Base-by-base conservation (phyloP, 2,888 invertebrate species). In the Xylota sylvarum region DNA sequence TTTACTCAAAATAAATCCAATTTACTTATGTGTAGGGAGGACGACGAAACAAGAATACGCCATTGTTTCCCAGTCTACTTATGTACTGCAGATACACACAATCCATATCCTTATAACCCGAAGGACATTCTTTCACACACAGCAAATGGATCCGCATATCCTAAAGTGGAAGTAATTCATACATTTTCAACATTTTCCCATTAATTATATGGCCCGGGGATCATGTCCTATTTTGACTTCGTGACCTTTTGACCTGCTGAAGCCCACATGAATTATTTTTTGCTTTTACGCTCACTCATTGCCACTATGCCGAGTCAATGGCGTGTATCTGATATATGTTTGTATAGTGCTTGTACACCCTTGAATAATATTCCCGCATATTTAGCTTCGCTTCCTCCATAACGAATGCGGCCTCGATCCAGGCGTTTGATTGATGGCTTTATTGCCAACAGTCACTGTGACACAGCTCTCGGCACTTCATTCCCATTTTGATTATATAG, bases 331-430 rank as follows among this genome's bases (percentile, higher is more conserved):
- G 62, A 55, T 35, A 50, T 19, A 27, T n/a, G 19, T n/a, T n/a
- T n/a, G n/a, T n/a, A n/a, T n/a, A n/a, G n/a, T n/a, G n/a, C n/a
- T n/a, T n/a, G 56, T 40, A 64, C 74, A 85, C 80, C 70, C 64
- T 65, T 64, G 58, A 74, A 80, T 23, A 76, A 76, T 85, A 65
- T 62, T 81, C 85, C 85, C 85, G 85, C 85, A 85, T 85, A 46
- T 67, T 64, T 69, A 55, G 73, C 62, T 64, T 19, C n/a, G 50
- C 62, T 70, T 55, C 78, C 37, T 67, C 43, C 1, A 2, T 7
- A 19, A 17, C 14, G 23, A 23, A 30, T 46, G n/a, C n/a, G 10
- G 58, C 35, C 23, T 37, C 56, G 19, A 46, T 43, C 55, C 64
- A 19, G 17, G 17, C n/a, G 43, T 43, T 32, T 74, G 85, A 85